Base-by-base conservation (phyloP, 2,797 vertebrate genomes). In the Threskiornis aethiopicus region DNA sequence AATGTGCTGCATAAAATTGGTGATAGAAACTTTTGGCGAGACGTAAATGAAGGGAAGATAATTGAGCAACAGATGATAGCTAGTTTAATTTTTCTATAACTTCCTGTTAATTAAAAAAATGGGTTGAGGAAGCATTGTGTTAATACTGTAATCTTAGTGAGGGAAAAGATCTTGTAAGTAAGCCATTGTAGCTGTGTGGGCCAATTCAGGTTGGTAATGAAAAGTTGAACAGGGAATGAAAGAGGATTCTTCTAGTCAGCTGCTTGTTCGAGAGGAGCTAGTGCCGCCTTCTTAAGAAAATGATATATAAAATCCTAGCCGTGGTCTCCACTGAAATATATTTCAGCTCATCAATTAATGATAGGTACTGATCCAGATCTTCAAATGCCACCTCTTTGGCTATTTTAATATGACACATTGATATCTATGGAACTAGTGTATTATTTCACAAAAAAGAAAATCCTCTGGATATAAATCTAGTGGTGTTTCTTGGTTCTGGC, bases 101-200 rank as follows among this genome's bases (percentile, higher is more conserved):
- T 79, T 88, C 24, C 10, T 92, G 22, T 61, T 95, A 87, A 84
- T 94, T 82, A 49, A 46, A 86, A 93, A 93, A 79, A 61, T 59
- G 8, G 2, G 0, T 77, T 66, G 24, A 80, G 44, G 59, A 83
- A n/a, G 15, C 62, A 31, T 55, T 54, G 71, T 81, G 21, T 69
- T 86, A 73, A 16, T 80, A 49, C 25, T 83, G 35, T 80, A 46
- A 54, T 73, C 37, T 59, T 51, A 54, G n/a, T 57, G 55, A 77
- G 24, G 80, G 62, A 64, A 64, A 59, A 66, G 54, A 58, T 89
- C 39, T 33, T 44, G 3, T 41, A 67, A 41, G 46, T 91, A 83
- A 89, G 61, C 37, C 11, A 1, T 46, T 82, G n/a, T 59, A 95
- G 35, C 44, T 62, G 2, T 52, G 9, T 73, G 13, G 29, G 19